Evolutionary conservation across 2,888 invertebrate genomes (phyloP), one percentile per base, ranked within the genome.

Genomic region (Branchellion lobata): DNA sequence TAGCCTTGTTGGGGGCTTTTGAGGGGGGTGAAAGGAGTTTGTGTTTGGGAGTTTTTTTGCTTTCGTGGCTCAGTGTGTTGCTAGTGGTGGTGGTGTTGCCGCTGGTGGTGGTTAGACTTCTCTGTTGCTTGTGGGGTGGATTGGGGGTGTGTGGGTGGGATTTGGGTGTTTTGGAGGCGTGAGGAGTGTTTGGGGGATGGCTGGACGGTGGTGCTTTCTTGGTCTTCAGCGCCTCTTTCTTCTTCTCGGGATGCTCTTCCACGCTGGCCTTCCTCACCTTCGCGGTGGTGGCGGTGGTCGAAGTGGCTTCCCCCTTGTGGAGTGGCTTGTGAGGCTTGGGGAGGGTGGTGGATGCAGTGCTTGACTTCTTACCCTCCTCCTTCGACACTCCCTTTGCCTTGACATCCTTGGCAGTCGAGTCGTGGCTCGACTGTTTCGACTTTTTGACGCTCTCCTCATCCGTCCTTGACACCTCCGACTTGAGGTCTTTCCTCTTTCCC

Each of bases 11-110:
- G n/a, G n/a, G n/a, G n/a, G n/a, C n/a, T n/a, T n/a, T n/a, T n/a
- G n/a, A n/a, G 14, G 61, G 40, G 2, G 33, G 27, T 69, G 61
- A 29, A 21, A 68, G 1, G 31, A 65, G 72, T 21, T 27, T 36
- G 3, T 29, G 27, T 47, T 78, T 78, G n/a, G 40, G 24, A 8
- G 73, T 14, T 47, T 75, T 76, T 11, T 77, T 79, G 34, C 29
- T 3, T 34, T 57, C 61, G 8, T 57, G 61, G 47, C 47, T 21
- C 33, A 29, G 11, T 73, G 24, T 0, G 34, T 34, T 21, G 24
- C 40, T 29, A 65, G 57, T 40, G 68, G 11, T 65, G 21, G 3
- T 57, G 61, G 61, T 47, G 5, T 24, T 79, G 3, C 11, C 24
- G 34, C 31, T 31, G 40, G 36, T 61, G 36, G 61, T 74, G 36